Evolutionary conservation across 2,888 invertebrate species (phyloP), one percentile per base, ranked within the genome.

Genomic region (Macaria notata): DNA sequence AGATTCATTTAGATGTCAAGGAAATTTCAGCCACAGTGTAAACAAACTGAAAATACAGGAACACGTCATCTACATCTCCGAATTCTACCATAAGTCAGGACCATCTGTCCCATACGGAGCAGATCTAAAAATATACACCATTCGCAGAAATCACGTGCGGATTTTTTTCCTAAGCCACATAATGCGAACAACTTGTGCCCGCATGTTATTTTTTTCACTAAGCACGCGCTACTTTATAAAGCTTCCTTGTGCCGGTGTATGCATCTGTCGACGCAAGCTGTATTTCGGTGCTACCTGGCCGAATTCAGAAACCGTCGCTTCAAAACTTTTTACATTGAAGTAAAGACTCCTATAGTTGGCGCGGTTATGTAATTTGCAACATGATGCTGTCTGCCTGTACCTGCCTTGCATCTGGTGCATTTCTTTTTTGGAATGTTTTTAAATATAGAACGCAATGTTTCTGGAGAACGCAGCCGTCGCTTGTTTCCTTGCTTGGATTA

Each of bases 211-310:
- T 88, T 88, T 88, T 83, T 67, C 63, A 65, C 63, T 46, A 31
- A 80, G 87, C 90, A 87, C 89, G 89, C 83, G 89, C 89, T 81
- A 52, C 72, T 88, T 88, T 88, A 88, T 89, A 76, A 79, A 71
- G 81, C 80, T 86, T 86, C 84, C 86, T 59, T 51, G 59, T 45
- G 59, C 54, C 49, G 59, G 51, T 46, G 59, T 70, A 69, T 81
- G 76, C 90, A 91, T 88, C 90, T 91, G 90, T 86, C 88, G 79
- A 54, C 53, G 76, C 86, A 88, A 86, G 86, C 88, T 88, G 89
- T 84, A 85, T 83, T 88, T 87, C 86, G 81, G 64, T 46, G 63
- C 59, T 74, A 79, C 64, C 68, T 77, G 68, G 46, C 70, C 53
- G 64, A 78, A 67, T 79, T 70, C 4, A 65, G 70, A 71, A 68